Base-by-base conservation (phyloP, 2,797 vertebrate species). In the Liasis olivaceus region DNA sequence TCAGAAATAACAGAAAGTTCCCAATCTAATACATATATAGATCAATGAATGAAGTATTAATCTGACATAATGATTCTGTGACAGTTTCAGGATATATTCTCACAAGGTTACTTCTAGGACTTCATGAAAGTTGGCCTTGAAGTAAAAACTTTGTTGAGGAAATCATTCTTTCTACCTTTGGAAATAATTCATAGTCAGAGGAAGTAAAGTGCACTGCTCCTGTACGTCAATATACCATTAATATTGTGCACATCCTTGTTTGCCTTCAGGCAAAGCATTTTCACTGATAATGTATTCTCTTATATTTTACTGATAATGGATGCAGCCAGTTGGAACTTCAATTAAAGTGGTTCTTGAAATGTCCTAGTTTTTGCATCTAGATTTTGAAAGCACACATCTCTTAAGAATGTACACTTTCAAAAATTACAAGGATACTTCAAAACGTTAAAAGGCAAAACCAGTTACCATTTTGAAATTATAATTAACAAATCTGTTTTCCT, bases 291-390 rank as follows among this genome's bases (percentile, higher is more conserved):
- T 89, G 60, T 66, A 89, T 89, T 92, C 51, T 85, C 36, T 63
- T 89, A 91, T 86, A 66, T 92, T 92, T 92, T 92, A n/a, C 77
- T 85, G 87, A 92, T 92, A 89, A 89, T 85, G 62, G 85, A 92
- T 92, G 72, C 87, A 89, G 54, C 81, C 88, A 85, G 9, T 66
- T 85, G 88, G 62, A 64, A 89, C 62, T 54, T 92, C 91, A 92
- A 36, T 92, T 92, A 92, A 92, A 89, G 20, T 92, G 42, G 22
- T 89, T 69, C 36, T 51, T 89, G 51, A 89, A 89, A 92, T 59
- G 77, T 85, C 51, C 77, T 88, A 6, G 15, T 87, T 66, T 85
- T 58, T 42, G 31, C 62, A 92, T 64, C 60, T 89, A 54, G 51
- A 36, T 89, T 92, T 89, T 28, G 31, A 92, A 89, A 36, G 62